phyloP scores from a whole-genome alignment of 1,140 invertebrate genomes.

The Leptinotarsa undecemlineata region DNA sequence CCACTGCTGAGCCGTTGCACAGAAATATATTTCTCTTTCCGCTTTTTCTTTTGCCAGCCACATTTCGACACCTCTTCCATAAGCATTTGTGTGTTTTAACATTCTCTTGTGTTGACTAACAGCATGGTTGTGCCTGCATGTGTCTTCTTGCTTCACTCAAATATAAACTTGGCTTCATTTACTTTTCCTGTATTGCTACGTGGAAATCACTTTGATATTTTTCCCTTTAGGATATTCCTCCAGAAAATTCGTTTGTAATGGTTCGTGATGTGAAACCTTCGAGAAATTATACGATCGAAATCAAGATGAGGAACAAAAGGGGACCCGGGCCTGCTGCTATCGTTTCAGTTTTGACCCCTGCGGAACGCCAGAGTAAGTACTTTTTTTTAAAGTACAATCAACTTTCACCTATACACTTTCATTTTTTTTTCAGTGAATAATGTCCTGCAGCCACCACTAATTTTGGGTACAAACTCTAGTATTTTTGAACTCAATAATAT shows the following conservation, averaged over 20 bases:
- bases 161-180: not conserved
- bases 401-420: not conserved
- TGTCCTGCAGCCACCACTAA: conserved; percentile 68
- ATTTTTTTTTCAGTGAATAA: conserved; percentile 56
- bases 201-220: not conserved
- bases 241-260: conserved; percentile 72
- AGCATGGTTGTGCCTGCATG: conserved; percentile 14
- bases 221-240: conserved; percentile 70
- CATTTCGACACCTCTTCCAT: conserved; percentile 15
- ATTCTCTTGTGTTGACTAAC: conserved; percentile 1
- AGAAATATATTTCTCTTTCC: too few relatives aligned
- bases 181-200: not conserved
- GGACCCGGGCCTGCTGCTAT: conserved; percentile 76
- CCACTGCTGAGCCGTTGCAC: too few relatives aligned
- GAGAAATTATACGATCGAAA: conserved; percentile 75
- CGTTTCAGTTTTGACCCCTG: conserved; percentile 67
- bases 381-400: not conserved
- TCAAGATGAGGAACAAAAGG: conserved; percentile 78
- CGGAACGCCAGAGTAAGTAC: conserved; percentile 64
- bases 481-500: conserved; percentile 73
- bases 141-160: conserved; percentile 5
- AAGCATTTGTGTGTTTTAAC: conserved; percentile 15
- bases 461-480: conserved; percentile 70
- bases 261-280: conserved; percentile 76
- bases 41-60: too few relatives aligned